Evolutionary conservation across 2,888 invertebrate genomes (phyloP).

Genomic region (Andrena hattorfiana): DNA sequence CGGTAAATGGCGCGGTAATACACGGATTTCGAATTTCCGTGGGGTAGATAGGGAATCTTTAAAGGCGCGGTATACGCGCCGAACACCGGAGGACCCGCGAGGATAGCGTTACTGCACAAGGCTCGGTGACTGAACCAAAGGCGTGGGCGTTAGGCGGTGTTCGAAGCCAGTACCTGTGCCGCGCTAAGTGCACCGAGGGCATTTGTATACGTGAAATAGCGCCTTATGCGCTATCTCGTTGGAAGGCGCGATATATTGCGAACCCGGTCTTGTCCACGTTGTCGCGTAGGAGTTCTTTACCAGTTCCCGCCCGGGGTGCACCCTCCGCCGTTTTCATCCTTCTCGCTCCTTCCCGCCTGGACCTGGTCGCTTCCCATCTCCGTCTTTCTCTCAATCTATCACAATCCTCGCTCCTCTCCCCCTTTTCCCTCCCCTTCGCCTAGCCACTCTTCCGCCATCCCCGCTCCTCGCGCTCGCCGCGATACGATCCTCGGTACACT

Average conservation of each 20-base stretch:
- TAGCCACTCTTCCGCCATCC: not conserved
- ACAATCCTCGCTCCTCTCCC: not conserved
- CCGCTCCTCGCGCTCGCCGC: conserved; percentile 25
- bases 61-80: not conserved
- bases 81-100: conserved; percentile 29
- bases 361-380: not conserved
- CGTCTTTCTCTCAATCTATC: not conserved
- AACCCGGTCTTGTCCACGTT: conserved; percentile 70
- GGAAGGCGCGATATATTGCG: conserved; percentile 78
- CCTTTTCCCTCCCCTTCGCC: not conserved
- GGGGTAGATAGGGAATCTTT: conserved; percentile 47
- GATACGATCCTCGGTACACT: conserved; percentile 58
- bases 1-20: conserved; percentile 41
- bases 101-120: conserved; percentile 72
- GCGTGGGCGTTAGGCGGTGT: conserved; percentile 74
- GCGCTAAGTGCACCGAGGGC: conserved; percentile 62
- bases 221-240: conserved; percentile 77
- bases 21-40: conserved; percentile 52
- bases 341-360: not conserved
- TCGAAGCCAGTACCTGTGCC: conserved; percentile 59
- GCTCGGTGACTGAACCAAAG: conserved; percentile 63
- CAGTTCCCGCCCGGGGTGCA: conserved; percentile 61
- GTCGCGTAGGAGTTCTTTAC: conserved; percentile 75
- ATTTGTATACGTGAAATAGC: conserved; percentile 72
- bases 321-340: conserved; percentile 46